Evolutionary conservation across 2,113 vertebrate species (phyloP).

Genomic region (Bagarius yarrelli): DNA sequence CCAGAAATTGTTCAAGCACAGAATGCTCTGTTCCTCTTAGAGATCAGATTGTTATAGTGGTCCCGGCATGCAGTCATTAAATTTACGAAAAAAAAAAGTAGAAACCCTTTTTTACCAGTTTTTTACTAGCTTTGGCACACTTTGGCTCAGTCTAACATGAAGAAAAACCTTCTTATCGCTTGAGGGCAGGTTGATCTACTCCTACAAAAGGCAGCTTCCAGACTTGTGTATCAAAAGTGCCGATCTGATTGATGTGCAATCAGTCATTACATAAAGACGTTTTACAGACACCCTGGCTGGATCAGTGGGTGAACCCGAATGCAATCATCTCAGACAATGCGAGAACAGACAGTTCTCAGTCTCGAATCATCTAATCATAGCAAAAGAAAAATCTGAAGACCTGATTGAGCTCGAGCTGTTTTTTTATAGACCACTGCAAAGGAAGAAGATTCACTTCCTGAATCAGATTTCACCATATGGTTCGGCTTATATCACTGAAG

Average conservation of each 20-base stretch:
- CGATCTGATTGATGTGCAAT: constrained; percentile 22
- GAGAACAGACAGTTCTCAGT: constrained; percentile 16
- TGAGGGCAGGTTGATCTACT: constrained; percentile 27
- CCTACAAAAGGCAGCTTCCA: constrained; percentile 7
- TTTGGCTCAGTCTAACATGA: not conserved
- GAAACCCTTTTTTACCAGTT: not conserved
- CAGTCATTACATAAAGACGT: constrained; percentile 20
- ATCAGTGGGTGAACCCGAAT: constrained; percentile 11
- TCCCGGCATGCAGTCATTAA: not conserved
- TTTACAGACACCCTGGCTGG: not conserved
- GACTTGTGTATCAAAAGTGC: constrained; percentile 14
- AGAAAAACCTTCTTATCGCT: not conserved
- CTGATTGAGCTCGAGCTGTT: not conserved
- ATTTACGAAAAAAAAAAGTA: not conserved
- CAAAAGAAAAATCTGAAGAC: not conserved
- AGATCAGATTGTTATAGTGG: not conserved
- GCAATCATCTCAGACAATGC: constrained; percentile 32
- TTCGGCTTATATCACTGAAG: not conserved
- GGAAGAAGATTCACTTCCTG: not conserved
- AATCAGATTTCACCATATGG: not conserved
- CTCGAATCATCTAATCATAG: constrained; percentile 19
- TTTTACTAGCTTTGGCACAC: constrained; percentile 29
- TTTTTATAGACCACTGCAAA: not conserved
- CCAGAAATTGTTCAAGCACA: constrained; percentile 20
- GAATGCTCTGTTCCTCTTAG: constrained; percentile 14